Conservation (phyloP, 2,113 vertebrate genomes). For the Hydropotes inermis region DNA sequence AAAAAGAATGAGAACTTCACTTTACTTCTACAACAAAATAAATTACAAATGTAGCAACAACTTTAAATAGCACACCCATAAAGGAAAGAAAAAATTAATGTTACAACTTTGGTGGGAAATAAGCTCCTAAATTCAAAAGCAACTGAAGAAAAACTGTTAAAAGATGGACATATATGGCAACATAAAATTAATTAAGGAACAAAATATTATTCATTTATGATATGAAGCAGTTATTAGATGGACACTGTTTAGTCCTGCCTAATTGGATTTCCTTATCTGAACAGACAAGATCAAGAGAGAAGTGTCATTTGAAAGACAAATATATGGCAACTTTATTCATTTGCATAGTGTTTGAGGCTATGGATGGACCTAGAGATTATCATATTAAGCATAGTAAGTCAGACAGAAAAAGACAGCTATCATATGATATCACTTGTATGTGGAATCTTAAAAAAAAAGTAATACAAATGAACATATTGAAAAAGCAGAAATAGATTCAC, state of each 20-base stretch:
- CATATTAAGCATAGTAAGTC: not conserved
- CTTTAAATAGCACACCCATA: not conserved
- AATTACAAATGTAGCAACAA: not conserved
- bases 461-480: not conserved
- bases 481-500: not conserved
- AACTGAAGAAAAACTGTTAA: not conserved
- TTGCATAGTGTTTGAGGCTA: not conserved
- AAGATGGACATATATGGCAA: not conserved
- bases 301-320: not conserved
- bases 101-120: not conserved
- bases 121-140: not conserved
- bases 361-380: not conserved
- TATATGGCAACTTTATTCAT: not conserved
- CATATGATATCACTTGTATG: not conserved
- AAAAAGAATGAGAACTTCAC: not conserved
- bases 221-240: not conserved
- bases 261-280: not conserved
- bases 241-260: not conserved
- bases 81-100: not conserved
- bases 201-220: not conserved
- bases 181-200: not conserved
- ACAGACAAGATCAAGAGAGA: not conserved
- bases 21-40: not conserved
- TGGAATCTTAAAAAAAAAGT: not conserved
- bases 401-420: not conserved